phyloP scores from a whole-genome alignment of 1,140 invertebrate species.

The Tenebrio molitor region DNA sequence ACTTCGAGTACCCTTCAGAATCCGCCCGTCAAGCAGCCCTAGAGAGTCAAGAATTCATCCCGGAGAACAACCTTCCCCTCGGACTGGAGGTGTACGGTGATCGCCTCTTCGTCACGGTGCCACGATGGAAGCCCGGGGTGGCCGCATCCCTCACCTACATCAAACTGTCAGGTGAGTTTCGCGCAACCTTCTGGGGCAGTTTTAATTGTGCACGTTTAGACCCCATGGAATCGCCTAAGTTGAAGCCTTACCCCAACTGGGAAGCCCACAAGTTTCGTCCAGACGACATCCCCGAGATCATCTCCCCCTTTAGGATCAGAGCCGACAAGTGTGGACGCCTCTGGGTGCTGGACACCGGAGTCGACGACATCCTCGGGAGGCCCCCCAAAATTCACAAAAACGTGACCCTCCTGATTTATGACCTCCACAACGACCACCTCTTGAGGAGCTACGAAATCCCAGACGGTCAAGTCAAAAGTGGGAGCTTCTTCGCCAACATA shows the following conservation, averaged over 20 bases:
- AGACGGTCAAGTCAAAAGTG: slow-evolving; percentile 73
- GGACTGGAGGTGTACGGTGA: slow-evolving; percentile 77
- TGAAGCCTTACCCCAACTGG: slow-evolving; percentile 83
- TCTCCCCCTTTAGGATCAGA: slow-evolving; percentile 79
- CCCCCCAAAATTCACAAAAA: slow-evolving; percentile 60
- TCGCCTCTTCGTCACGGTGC: slow-evolving; percentile 78
- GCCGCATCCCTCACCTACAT: slow-evolving; percentile 81
- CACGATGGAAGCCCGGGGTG: slow-evolving; percentile 80
- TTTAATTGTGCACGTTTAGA: slow-evolving; percentile 71
- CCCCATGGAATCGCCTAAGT: slow-evolving; percentile 73
- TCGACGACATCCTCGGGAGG: slow-evolving; percentile 60
- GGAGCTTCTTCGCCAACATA: slow-evolving; percentile 82
- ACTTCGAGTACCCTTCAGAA: slow-evolving; percentile 74
- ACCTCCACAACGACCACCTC: slow-evolving; percentile 79
- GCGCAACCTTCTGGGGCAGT: slow-evolving; percentile 4
- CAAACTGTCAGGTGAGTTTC: slow-evolving; percentile 76
- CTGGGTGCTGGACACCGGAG: slow-evolving; percentile 83
- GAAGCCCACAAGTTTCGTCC: slow-evolving; percentile 70
- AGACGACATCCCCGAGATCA: slow-evolving; percentile 74
- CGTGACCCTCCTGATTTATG: slow-evolving; percentile 78
- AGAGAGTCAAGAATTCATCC: slow-evolving; percentile 70
- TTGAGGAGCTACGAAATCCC: slow-evolving; percentile 75
- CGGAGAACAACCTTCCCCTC: slow-evolving; percentile 78
- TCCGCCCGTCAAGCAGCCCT: slow-evolving; percentile 71
- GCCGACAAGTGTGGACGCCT: slow-evolving; percentile 81